Evolutionary conservation across 2,888 invertebrate genomes (phyloP).

Genomic region (Punctoribates punctum): DNA sequence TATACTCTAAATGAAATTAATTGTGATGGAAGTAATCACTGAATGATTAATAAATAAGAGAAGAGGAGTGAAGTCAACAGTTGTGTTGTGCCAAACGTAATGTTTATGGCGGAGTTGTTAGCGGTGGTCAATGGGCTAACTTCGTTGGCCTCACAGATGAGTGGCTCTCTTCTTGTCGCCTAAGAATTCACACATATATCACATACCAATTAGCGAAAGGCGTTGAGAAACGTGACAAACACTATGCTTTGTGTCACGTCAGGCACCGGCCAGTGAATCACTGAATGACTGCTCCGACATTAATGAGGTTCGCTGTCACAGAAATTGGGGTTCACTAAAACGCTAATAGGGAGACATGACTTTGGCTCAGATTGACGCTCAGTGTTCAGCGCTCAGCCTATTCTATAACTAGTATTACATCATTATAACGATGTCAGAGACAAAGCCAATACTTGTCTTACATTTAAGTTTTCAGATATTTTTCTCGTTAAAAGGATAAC

Average conservation of each 20-base stretch:
- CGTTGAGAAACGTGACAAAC: slow-evolving; percentile 38
- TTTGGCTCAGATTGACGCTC: neutral
- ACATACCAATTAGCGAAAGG: slow-evolving; percentile 36
- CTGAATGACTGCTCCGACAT: neutral
- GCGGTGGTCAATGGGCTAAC: slow-evolving; percentile 37
- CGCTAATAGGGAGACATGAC: slow-evolving; percentile 38
- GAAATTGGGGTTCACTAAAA: slow-evolving; percentile 26
- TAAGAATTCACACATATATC: slow-evolving; percentile 37
- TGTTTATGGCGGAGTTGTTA: slow-evolving; percentile 23
- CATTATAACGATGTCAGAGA: slow-evolving; percentile 32
- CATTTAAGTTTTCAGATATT: slow-evolving; percentile 22
- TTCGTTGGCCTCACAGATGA: slow-evolving; percentile 11
- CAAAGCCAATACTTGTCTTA: slow-evolving; percentile 31
- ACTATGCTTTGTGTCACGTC: slow-evolving; percentile 35
- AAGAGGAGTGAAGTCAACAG: neutral
- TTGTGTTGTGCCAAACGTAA: neutral
- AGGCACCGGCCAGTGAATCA: slow-evolving; percentile 24
- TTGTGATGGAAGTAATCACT: no score
- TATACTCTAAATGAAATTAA: no score
- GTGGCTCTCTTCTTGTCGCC: slow-evolving; percentile 31
- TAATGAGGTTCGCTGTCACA: slow-evolving; percentile 22
- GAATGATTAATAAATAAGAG: neutral
- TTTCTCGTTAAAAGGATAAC: slow-evolving; percentile 30
- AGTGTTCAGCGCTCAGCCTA: neutral
- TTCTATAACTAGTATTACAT: slow-evolving; percentile 27